Percentiles rank a stretch among this genome's conserved stretches.
Conservation (phyloP, 2,888 invertebrate species). For the Apodemia duryi region DNA sequence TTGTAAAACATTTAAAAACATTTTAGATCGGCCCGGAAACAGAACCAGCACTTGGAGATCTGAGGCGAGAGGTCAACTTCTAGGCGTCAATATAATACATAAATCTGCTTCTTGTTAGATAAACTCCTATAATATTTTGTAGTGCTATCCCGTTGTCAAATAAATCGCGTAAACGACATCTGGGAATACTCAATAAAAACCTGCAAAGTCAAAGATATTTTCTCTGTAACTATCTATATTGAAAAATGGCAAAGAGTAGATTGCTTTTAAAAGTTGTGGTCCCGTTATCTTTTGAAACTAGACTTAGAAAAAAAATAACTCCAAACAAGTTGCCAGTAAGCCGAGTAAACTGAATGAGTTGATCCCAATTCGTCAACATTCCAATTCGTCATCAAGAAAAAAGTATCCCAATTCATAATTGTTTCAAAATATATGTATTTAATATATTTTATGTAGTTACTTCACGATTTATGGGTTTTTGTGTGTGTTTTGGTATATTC, state of each 20-base stretch:
- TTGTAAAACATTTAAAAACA: no score
- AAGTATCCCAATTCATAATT: no score
- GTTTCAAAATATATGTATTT: no score
- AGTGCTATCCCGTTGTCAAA: constrained; percentile 27
- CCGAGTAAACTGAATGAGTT: background rate
- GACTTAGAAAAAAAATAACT: background rate
- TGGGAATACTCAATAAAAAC: constrained; percentile 38
- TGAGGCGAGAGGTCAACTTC: no score
- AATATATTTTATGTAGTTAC: no score
- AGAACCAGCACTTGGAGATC: no score
- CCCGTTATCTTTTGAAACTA: constrained; percentile 18
- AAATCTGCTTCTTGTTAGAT: constrained; percentile 22
- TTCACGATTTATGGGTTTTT: no score
- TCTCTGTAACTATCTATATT: constrained; percentile 42
- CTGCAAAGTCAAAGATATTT: constrained; percentile 32
- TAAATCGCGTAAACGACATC: constrained; percentile 31
- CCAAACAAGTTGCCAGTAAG: background rate
- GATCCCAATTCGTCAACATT: no score
- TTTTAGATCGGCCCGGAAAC: no score
- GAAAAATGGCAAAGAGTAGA: constrained; percentile 26
- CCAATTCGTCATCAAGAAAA: no score
- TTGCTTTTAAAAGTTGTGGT: constrained; percentile 13
- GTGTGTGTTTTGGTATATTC: no score
- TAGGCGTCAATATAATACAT: background rate
- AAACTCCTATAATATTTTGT: constrained; percentile 23